Percentiles rank a stretch among this genome's conserved stretches.
phyloP scores from a whole-genome alignment of 2,113 vertebrate species.

The Alligator mississippiensis region DNA sequence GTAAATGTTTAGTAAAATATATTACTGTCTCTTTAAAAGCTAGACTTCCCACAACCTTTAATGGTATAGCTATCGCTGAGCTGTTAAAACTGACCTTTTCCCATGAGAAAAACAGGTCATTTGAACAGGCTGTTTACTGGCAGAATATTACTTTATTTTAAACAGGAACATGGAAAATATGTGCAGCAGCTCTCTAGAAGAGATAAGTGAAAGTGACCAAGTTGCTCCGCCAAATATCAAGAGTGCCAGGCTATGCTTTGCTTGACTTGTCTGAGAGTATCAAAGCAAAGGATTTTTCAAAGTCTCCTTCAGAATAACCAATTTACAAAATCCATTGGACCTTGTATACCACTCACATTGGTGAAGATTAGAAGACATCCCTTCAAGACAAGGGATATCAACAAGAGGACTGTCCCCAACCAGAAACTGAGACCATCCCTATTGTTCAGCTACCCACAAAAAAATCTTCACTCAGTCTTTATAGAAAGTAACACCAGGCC shows the following conservation, averaged over 20 bases:
- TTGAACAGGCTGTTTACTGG: conserved; percentile 9
- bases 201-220: background rate
- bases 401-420: background rate
- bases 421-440: background rate
- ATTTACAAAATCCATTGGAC: background rate
- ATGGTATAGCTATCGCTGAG: background rate
- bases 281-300: conserved; percentile 26
- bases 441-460: background rate
- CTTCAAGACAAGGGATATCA: background rate
- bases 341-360: background rate
- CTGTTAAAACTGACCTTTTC: conserved; percentile 2
- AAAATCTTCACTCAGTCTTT: background rate
- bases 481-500: background rate
- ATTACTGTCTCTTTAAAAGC: background rate
- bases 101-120: conserved; percentile 6
- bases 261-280: background rate
- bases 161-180: background rate
- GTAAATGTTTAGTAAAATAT: background rate
- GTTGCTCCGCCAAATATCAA: background rate
- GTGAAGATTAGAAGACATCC: background rate
- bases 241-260: background rate
- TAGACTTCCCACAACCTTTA: conserved; percentile 30
- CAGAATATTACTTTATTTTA: background rate
- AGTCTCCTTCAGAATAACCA: background rate
- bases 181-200: background rate